Base-by-base conservation (phyloP, 2,797 vertebrate genomes). In the Hypotaenidia okinawae region DNA sequence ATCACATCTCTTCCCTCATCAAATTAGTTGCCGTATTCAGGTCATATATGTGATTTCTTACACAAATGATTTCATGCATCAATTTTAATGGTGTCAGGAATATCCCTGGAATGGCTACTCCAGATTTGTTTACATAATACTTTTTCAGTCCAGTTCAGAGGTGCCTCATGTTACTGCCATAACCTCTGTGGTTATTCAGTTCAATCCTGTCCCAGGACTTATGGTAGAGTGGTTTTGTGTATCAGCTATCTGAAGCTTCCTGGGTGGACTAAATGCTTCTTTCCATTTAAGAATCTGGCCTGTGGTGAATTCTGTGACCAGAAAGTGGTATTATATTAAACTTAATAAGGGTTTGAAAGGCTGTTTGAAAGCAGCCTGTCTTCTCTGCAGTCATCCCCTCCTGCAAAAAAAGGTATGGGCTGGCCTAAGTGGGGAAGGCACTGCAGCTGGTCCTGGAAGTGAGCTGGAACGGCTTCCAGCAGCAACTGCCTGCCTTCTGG, bases 401-500 rank as follows among this genome's bases (percentile, higher is more conserved):
- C 37, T 41, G 15, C 51, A 62, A 79, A 17, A 86, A 86, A 77
- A 89, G 17, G 32, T 81, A 25, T 11, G 51, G 51, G 33, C 62
- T 88, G 67, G 62, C 51, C 45, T 39, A n/a, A 62, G 83, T 64
- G 88, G 80, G n/a, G n/a, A 32, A 57, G 39, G 21, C 47, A 28
- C 27, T 84, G 69, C 94, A 96, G 90, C 95, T 95, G 93, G 88
- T 92, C 66, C 43, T 78, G 66, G 54, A 89, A 84, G 55, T 28
- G 52, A 86, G 63, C 69, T 88, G 83, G 69, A 91, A 90, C 64
- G 59, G 67, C 76, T 95, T 88, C 41, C 45, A 84, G 77, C 54
- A 91, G 66, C 95, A 95, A 91, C 94, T 95, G 95, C 57, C 55
- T 24, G 81, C n/a, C 78, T 92, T 83, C 82, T 86, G 39, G 62